Base-by-base conservation (phyloP, 2,888 invertebrate genomes). In the Pseudeuparius sepicola region DNA sequence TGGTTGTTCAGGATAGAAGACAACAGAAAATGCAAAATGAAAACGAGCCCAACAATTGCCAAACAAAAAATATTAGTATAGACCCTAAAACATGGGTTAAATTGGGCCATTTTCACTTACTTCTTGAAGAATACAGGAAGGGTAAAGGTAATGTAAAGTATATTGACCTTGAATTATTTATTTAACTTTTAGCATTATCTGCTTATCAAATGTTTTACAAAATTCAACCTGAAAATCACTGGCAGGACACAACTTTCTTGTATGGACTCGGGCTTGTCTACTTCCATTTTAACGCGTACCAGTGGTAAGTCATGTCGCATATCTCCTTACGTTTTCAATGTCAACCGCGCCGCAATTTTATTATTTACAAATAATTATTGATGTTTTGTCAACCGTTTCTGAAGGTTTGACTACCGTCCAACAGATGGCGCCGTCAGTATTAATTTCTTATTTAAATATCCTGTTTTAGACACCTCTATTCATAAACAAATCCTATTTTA, bases 231-330 rank as follows among this genome's bases (percentile, higher is more conserved):
- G 83, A 83, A 44, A 61, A 59, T 39, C 81, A 84, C 54, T 92
- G 90, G 86, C 83, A 83, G 61, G 87, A 96, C 64, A 78, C 88
- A 2, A 70, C 83, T 9, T 94, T 93, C 59, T 71, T 96, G 16
- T 98, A 93, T 62, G 97, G 97, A 14, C 70, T 96, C 27, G 97
- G 94, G 2, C 70, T 97, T 26, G 90, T 92, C 41, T 97, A 97
- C 62, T 94, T 92, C 60, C 93, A 97, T 63, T 97, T 83, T 66
- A 90, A 92, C 59, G 84, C 89, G 20, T 94, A 85, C 65, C 82
- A 87, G 61, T 92, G 92, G 97, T 97, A 64, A 88, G 90, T 80
- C 24, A 16, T 14, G 18, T 24, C 24, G 31, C 16, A 9, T 11
- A 23, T 36, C 10, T 29, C 6, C 7, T 6, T 9, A 10, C 26